These are phyloP conservation scores for Dryobotodes eremita DNA, from an alignment of 2,888 invertebrate genomes.

Conservation along the genomic window DNA sequence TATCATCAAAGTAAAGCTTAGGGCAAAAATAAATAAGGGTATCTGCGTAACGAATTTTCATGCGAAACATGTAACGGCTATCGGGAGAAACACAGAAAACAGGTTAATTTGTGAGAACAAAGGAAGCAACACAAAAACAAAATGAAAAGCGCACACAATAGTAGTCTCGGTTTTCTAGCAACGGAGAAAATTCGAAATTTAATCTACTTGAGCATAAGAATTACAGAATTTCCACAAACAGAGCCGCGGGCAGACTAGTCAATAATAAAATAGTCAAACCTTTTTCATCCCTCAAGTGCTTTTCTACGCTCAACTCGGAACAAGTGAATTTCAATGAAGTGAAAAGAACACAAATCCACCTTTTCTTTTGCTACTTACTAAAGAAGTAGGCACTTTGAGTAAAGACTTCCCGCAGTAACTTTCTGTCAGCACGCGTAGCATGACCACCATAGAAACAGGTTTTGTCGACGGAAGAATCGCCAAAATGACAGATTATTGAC, in stretches of 20 bases:
- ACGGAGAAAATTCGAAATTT: slow-evolving; percentile 51
- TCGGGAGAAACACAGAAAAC: slow-evolving; percentile 13
- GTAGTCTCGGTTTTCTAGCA: slow-evolving; percentile 5
- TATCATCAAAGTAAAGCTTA: slow-evolving; percentile 21
- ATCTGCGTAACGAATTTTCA: not conserved
- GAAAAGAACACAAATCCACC: slow-evolving; percentile 72
- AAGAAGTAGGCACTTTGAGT: slow-evolving; percentile 60
- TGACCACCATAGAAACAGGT: too few relatives aligned
- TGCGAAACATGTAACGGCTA: slow-evolving; percentile 9
- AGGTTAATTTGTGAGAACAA: slow-evolving; percentile 37
- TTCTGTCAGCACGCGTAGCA: too few relatives aligned
- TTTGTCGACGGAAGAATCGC: too few relatives aligned
- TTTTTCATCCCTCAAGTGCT: slow-evolving; percentile 63
- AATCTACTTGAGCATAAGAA: slow-evolving; percentile 54
- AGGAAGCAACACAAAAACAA: slow-evolving; percentile 24
- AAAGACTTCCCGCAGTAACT: slow-evolving; percentile 60
- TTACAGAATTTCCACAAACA: slow-evolving; percentile 55
- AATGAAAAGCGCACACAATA: slow-evolving; percentile 27
- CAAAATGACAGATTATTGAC: too few relatives aligned
- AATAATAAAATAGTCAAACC: slow-evolving; percentile 66
- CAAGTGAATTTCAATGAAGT: slow-evolving; percentile 76
- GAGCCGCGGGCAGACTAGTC: slow-evolving; percentile 50
- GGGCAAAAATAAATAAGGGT: not conserved
- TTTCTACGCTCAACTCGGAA: slow-evolving; percentile 65
- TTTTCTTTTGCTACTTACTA: slow-evolving; percentile 67